These are phyloP conservation scores for Neodiprion pinetum DNA, from an alignment of 1,140 invertebrate species.

Conservation along the genomic window DNA sequence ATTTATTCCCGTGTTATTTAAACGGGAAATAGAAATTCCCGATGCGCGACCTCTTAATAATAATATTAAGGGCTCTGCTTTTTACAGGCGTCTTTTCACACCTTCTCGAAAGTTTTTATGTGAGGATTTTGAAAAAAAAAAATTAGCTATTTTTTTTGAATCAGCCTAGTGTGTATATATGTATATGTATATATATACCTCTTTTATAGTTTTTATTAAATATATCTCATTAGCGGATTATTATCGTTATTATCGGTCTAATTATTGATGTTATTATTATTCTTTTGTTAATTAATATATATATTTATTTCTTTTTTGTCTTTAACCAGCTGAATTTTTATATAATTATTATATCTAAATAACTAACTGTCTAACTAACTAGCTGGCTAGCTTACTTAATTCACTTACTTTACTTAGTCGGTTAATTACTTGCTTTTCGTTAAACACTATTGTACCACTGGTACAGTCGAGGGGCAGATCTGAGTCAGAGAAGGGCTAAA, in stretches of 20 bases:
- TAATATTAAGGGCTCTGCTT: too few species aligned
- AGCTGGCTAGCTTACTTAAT: not conserved
- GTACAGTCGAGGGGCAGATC: not conserved
- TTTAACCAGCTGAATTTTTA: not conserved
- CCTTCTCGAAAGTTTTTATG: too few species aligned
- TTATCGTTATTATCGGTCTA: not conserved
- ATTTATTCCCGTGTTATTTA: too few species aligned
- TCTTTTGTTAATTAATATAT: not conserved
- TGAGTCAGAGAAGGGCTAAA: constrained; percentile 36
- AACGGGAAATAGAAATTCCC: too few species aligned
- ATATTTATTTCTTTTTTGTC: not conserved
- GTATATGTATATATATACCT: too few species aligned
- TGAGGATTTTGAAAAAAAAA: too few species aligned
- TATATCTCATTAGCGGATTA: not conserved
- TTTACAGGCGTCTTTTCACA: too few species aligned
- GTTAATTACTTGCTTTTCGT: not conserved
- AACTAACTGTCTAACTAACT: too few species aligned
- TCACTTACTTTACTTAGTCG: not conserved
- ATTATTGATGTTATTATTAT: not conserved
- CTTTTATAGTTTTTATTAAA: too few species aligned
- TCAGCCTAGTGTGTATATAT: not conserved
- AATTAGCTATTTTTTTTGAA: too few species aligned
- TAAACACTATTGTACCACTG: not conserved
- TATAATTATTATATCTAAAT: not conserved
- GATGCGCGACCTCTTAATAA: too few species aligned